Conservation (phyloP, 2,797 vertebrate genomes). For the Acanthopagrus latus region DNA sequence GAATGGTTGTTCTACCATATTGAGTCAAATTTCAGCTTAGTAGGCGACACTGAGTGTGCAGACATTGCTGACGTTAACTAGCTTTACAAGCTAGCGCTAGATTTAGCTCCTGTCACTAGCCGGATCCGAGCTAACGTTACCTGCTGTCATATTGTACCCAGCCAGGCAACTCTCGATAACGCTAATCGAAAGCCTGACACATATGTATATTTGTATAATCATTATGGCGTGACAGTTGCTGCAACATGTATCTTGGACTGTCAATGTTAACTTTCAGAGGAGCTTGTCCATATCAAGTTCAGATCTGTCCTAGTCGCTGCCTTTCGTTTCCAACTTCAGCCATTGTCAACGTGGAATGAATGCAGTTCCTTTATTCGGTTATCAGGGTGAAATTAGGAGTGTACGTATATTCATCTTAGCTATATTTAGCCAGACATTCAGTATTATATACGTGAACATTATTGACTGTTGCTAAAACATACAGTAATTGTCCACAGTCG, state of each 20-base stretch:
- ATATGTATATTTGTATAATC: background rate
- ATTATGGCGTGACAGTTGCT: fast-evolving
- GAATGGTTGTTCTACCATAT: background rate
- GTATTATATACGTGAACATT: fast-evolving
- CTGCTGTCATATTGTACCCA: slow-evolving; percentile 51
- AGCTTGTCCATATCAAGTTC: background rate
- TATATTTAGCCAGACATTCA: no score
- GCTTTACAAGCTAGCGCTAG: slow-evolving; percentile 51
- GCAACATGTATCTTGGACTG: background rate
- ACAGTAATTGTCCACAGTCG: background rate
- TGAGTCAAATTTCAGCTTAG: background rate
- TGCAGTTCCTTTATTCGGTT: background rate
- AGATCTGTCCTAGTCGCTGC: background rate
- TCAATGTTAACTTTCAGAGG: background rate
- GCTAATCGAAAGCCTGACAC: fast-evolving
- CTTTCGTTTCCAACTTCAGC: slow-evolving; percentile 32
- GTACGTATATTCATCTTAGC: fast-evolving
- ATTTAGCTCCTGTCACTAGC: slow-evolving; percentile 57
- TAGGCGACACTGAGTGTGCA: slow-evolving; percentile 12
- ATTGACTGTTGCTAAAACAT: fast-evolving
- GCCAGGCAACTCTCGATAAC: background rate
- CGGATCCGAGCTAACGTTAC: slow-evolving; percentile 44
- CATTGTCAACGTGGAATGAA: slow-evolving; percentile 58
- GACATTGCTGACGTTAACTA: slow-evolving; percentile 73
- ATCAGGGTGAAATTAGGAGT: fast-evolving